phyloP scores from a whole-genome alignment of 2,888 invertebrate species.

The Slavum lentiscoides region DNA sequence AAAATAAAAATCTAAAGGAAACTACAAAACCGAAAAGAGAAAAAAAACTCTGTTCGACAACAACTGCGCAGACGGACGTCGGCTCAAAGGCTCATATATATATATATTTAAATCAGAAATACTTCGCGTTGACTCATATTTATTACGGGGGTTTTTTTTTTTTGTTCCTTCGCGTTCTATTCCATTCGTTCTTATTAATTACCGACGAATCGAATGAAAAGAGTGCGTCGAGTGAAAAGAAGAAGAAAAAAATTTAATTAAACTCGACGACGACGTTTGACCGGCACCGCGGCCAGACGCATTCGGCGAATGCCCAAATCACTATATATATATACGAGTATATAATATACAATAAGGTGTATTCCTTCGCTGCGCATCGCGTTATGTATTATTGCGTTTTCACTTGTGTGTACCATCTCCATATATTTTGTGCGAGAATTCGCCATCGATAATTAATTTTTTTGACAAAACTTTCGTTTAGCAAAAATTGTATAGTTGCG shows the following conservation, averaged over 20 bases:
- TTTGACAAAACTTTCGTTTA: too few species aligned
- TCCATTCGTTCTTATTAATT: constrained; percentile 21
- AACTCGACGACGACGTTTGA: neutral
- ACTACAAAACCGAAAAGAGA: neutral
- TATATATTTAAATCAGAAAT: neutral
- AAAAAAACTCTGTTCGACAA: neutral
- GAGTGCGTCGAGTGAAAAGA: neutral
- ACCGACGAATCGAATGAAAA: neutral
- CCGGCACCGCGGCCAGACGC: neutral
- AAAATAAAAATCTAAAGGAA: neutral
- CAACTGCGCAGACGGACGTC: neutral
- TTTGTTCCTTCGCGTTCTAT: neutral
- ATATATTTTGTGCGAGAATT: too few species aligned
- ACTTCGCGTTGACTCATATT: neutral
- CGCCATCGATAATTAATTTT: too few species aligned
- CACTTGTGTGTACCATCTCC: too few species aligned
- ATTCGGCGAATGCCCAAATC: neutral
- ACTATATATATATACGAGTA: too few species aligned
- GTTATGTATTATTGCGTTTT: too few species aligned
- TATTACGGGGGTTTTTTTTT: neutral
- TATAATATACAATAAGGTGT: too few species aligned
- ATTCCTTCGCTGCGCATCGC: too few species aligned
- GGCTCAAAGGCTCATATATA: neutral
- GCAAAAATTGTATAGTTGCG: too few species aligned
- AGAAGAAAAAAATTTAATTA: constrained; percentile 17